Evolutionary conservation across 2,113 vertebrate genomes (phyloP).

Genomic region (Nycticebus coucang): DNA sequence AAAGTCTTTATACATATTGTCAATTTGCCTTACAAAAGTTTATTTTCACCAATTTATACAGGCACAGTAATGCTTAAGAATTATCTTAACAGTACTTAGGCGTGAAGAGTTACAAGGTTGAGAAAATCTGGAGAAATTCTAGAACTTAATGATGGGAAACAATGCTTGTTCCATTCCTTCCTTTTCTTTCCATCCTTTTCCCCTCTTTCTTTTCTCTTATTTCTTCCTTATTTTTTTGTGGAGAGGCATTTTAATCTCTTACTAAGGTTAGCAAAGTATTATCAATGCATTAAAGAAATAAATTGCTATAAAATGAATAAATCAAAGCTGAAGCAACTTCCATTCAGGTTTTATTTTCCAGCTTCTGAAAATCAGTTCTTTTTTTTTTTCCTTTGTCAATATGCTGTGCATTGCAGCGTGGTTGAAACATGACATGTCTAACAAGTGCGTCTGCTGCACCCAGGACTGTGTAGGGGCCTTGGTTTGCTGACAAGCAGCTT

Average conservation of each 20-base stretch:
- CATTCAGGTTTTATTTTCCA: neutral
- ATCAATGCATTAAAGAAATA: neutral
- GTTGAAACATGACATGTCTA: neutral
- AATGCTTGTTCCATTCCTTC: neutral
- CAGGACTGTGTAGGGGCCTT: neutral
- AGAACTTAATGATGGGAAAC: neutral
- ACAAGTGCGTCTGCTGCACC: neutral
- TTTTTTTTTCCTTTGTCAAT: neutral
- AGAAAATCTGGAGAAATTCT: conserved; percentile 2
- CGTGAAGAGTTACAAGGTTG: neutral
- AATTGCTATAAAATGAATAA: neutral
- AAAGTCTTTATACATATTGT: neutral
- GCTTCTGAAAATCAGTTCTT: neutral
- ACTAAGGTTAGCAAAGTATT: neutral
- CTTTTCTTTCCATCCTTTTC: neutral
- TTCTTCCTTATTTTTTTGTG: neutral
- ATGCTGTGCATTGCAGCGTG: neutral
- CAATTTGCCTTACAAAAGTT: conserved; percentile 3
- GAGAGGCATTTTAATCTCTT: neutral
- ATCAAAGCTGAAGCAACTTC: neutral
- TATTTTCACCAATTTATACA: conserved; percentile 1
- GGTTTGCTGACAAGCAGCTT: neutral
- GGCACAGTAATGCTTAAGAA: neutral
- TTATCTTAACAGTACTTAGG: neutral
- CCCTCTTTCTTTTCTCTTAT: neutral